Base-by-base conservation (phyloP, 2,888 invertebrate species). In the Tachina lurida region DNA sequence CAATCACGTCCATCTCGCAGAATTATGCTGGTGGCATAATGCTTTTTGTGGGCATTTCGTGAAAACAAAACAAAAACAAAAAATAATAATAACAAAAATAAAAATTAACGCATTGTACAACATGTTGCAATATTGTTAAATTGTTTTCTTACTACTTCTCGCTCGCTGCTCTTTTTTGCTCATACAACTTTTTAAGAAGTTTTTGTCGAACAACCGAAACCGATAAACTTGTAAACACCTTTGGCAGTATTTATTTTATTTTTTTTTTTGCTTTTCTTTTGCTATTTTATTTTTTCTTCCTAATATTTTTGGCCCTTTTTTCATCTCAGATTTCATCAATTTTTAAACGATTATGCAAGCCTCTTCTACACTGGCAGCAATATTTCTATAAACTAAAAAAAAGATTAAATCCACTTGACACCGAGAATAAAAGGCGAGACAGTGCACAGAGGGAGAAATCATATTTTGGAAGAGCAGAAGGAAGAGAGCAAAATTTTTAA, bases 201-300 rank as follows among this genome's bases (percentile, higher is more conserved):
- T 86, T 86, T 86, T 86, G 75, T 62, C 45, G 15, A 73, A 74
- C 85, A 79, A 79, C 75, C 86, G 83, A 86, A 82, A 86, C 79
- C 86, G 86, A 86, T 86, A 86, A 86, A 86, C 86, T 86, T 86
- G 86, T 86, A 86, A 86, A 86, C 86, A 86, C 86, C 86, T 86
- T 86, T 83, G 70, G 73, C 70, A 73, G 62, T 43, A 43, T 76
- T 71, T 77, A 73, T 84, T 76, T 71, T 77, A 73, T 84, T 80
- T 49, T 58, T 31, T 4, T 31, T 31, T 31, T 31, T 31, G 2
- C 43, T 60, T 71, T 4, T 58, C n/a, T 17, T n/a, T 31, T 60
- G 31, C 31, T 31, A 31, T 60, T 76, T 47, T 47, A 54, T 45
- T 19, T 54, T 12, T 17, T 13, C 45, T 47, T 65, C 19, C 47